Base-by-base conservation (phyloP, 2,797 vertebrate genomes). In the Falco concolor region DNA sequence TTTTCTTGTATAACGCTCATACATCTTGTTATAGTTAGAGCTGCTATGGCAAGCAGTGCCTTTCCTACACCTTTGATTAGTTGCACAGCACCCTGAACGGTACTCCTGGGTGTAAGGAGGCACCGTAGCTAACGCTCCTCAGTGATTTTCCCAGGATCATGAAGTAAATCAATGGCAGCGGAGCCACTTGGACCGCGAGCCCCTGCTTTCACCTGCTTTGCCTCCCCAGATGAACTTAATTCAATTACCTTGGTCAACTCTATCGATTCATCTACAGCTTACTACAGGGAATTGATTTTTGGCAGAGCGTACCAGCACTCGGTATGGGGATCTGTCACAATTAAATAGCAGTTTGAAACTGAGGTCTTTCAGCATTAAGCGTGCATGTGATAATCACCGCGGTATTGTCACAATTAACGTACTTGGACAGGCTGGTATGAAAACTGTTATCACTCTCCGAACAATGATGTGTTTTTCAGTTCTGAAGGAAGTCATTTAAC, bases 1-100 rank as follows among this genome's bases (percentile, higher is more conserved):
- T 45, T 36, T 52, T 32, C 36, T 34, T 10, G 8, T 8, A 5
- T 9, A 42, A 56, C 5, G 3, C n/a, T 19, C 34, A 5, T 10
- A 36, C 13, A 10, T 6, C 5, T 0, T 7, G 19, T 20, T 10
- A 38, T 1, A 30, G 22, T 7, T 22, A 5, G 32, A 84, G 21
- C 44, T 38, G 42, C 57, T 30, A 3, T 5, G 16, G 32, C 56
- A 25, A n/a, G 6, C 3, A 38, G 49, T 10, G 12, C 30, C 61
- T 28, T 40, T 16, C 70, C 25, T 27, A 40, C 42, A 24, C 19
- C 18, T 32, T 38, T 6, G 9, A 52, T 28, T 18, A 36, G 25
- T 5, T 64, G 9, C 60, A 6, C 0, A 47, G 59, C 22, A 9
- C 42, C n/a, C 32, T 22, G 19, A 54, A 4, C 2, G 8, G 9